Conservation (phyloP, 2,797 vertebrate species). For the Sitta carolinensis region DNA sequence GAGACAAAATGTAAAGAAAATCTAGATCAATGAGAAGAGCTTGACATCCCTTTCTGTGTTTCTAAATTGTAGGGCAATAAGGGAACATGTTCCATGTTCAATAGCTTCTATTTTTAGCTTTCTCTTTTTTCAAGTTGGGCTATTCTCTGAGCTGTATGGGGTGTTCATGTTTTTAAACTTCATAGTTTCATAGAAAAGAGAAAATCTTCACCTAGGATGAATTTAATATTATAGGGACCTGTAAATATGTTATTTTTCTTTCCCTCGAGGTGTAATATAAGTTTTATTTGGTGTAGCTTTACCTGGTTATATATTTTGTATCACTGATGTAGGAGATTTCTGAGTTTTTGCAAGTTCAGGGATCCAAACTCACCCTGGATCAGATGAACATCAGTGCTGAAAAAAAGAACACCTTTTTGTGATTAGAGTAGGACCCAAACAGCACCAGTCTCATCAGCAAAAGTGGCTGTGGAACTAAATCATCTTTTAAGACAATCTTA, state of each 20-base stretch:
- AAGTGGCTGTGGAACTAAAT: background rate
- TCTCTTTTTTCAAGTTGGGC: background rate
- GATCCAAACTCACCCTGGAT: background rate
- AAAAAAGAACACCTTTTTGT: background rate
- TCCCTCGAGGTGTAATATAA: background rate
- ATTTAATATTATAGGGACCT: background rate
- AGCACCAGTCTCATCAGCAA: background rate
- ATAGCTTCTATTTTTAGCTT: slow-evolving; percentile 8
- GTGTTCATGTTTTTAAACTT: background rate
- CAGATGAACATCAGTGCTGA: background rate
- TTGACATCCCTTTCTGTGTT: slow-evolving; percentile 50
- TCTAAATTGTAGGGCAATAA: slow-evolving; percentile 3
- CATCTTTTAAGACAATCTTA: background rate
- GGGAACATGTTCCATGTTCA: background rate
- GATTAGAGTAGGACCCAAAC: background rate
- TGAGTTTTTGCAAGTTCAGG: background rate
- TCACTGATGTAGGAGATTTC: background rate
- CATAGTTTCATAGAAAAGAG: background rate
- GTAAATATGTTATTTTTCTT: background rate
- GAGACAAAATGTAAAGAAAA: slow-evolving; percentile 7
- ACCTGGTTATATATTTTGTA: background rate
- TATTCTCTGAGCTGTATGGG: background rate
- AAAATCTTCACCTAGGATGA: background rate
- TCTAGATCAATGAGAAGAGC: slow-evolving; percentile 53
- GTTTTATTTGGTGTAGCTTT: background rate